phyloP scores from a whole-genome alignment of 2,797 vertebrate species.

The Lithobates sylvaticus region DNA sequence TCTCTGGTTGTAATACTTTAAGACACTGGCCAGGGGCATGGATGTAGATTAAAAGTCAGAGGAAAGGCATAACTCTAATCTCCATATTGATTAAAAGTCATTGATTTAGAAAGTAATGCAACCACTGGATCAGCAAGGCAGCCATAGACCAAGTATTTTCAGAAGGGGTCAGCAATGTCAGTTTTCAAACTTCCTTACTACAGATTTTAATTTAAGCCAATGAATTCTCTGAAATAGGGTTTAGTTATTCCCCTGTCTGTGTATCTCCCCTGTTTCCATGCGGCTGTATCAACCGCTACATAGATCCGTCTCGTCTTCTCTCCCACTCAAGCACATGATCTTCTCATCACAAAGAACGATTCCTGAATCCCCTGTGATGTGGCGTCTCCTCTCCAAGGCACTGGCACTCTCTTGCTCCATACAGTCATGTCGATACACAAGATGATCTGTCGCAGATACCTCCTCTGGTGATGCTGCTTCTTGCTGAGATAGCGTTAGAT shows the following conservation, averaged over 20 bases:
- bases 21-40: no score
- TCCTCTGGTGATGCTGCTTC: background rate
- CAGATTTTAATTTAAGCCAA: background rate
- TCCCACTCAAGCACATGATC: background rate
- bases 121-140: no score
- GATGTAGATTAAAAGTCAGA: no score
- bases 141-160: no score
- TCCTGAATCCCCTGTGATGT: conserved; percentile 52
- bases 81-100: no score
- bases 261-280: background rate
- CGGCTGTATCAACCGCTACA: background rate
- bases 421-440: background rate
- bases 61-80: no score
- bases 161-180: no score
- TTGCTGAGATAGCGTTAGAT: background rate
- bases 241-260: background rate
- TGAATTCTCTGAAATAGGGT: background rate
- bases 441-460: background rate
- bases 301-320: conserved; percentile 4
- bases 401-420: background rate
- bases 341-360: conserved; percentile 48
- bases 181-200: no score
- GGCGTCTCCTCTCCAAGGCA: conserved; percentile 32
- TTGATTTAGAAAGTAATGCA: no score
- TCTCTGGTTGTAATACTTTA: no score